Base-by-base conservation (phyloP, 2,888 invertebrate species). In the Luffia ferchaultella region DNA sequence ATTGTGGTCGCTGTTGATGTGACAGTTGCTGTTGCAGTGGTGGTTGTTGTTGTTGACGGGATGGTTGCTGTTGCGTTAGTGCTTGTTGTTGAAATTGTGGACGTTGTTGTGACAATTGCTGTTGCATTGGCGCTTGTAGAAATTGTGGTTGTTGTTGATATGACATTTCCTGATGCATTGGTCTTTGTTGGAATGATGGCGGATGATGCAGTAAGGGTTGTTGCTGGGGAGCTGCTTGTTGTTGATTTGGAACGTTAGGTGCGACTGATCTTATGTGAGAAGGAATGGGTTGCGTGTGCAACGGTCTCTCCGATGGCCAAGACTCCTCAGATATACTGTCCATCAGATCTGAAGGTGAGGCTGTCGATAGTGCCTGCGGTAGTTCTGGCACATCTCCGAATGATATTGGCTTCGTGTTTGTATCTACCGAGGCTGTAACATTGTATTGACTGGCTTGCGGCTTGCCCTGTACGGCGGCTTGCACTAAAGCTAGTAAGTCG, bases 401-500 rank as follows among this genome's bases (percentile, higher is more conserved):
- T 0, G 75, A 79, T 9, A 76, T 62, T 2, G 76, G 77, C 42
- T 76, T 76, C 1, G 58, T 65, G 54, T 52, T 65, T 55, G 65
- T 71, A 40, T 62, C 53, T 1, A 76, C 72, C 2, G 30, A 5
- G 9, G 46, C 9, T 18, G 30, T 3, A 15, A 16, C 16, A n/a
- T n/a, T n/a, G n/a, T n/a, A n/a, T n/a, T n/a, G n/a, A 0, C 72
- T 67, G 45, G 64, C 68, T 17, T 17, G 18, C 17, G 16, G 20
- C 12, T 12, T 18, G 0, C 74, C 67, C 48, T 73, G 70, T 15
- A 80, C 62, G 1, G 77, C 74, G 1, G 77, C 78, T 49, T 82
- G 80, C 18, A 82, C 75, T 16, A 83, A 54, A 1, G 82, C 80
- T 30, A 82, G 58, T 41, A 83, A 57, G 46, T 74, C 73, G 0